These are phyloP conservation scores for Ctenochaetus hawaiiensis DNA, from an alignment of 2,797 vertebrate genomes.

Conservation along the genomic window DNA sequence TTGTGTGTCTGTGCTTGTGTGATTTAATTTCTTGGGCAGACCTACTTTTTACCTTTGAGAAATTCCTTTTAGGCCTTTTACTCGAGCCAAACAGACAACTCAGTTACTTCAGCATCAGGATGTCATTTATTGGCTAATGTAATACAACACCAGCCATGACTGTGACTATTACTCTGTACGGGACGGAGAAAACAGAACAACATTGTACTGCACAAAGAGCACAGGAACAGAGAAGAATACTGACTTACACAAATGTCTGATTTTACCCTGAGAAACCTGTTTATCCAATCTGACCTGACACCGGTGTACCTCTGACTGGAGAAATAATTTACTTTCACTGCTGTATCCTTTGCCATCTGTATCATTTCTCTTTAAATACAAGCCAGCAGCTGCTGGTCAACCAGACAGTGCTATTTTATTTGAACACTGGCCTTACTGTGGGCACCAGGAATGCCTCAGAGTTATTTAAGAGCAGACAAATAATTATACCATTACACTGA, in stretches of 20 bases:
- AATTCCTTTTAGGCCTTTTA: conserved; percentile 21
- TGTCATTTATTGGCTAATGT: conserved; percentile 66
- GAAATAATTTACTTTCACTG: conserved; percentile 63
- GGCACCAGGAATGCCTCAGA: conserved; percentile 75
- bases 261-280: conserved; percentile 58
- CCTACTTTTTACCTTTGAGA: conserved; percentile 6
- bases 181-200: conserved; percentile 34
- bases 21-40: conserved; percentile 16
- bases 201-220: conserved; percentile 33
- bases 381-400: conserved; percentile 70
- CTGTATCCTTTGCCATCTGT: conserved; percentile 57
- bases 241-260: conserved; percentile 34
- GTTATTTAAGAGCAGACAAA: conserved; percentile 79
- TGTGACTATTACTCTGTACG: conserved; percentile 35
- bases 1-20: conserved; percentile 29
- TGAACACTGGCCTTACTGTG: conserved; percentile 71
- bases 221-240: conserved; percentile 35
- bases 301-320: conserved; percentile 43
- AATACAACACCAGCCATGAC: conserved; percentile 36
- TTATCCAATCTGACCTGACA: conserved; percentile 60
- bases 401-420: conserved; percentile 75
- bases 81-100: conserved; percentile 31
- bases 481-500: conserved; percentile 77
- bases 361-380: conserved; percentile 69
- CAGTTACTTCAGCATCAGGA: conserved; percentile 46